These are phyloP conservation scores for Pleuronectes platessa DNA, from an alignment of 2,113 vertebrate genomes.

Conservation along the genomic window DNA sequence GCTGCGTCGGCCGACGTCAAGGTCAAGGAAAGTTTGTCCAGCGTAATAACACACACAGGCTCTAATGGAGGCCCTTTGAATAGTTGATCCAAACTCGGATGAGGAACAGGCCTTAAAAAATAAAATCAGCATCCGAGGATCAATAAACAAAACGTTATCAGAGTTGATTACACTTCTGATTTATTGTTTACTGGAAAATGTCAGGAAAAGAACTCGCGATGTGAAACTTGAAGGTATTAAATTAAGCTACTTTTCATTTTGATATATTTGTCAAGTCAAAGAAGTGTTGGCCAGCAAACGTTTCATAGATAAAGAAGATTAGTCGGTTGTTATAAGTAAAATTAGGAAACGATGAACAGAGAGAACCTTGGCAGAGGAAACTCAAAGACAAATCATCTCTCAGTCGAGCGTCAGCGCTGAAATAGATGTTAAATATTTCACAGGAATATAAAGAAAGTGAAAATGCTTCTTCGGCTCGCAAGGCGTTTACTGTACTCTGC, in stretches of 20 bases:
- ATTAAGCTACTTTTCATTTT: not conserved
- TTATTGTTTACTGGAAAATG: not conserved
- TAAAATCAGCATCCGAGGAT: no score
- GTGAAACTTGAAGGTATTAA: not conserved
- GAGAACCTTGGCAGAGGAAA: not conserved
- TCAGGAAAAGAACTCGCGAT: not conserved
- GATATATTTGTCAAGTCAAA: not conserved
- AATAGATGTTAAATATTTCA: no score
- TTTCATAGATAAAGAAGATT: not conserved
- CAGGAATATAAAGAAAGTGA: no score
- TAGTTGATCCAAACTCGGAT: not conserved
- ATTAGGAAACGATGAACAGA: not conserved
- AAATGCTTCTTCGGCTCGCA: no score
- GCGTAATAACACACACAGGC: slow-evolving; percentile 24
- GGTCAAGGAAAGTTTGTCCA: slow-evolving; percentile 35
- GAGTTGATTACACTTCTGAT: no score
- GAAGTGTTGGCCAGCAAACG: not conserved
- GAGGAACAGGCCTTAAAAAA: not conserved
- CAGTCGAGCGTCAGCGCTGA: no score
- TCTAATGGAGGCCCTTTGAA: no score
- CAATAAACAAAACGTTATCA: not conserved
- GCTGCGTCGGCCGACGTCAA: not conserved
- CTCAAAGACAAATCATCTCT: no score
- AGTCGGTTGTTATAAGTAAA: not conserved
- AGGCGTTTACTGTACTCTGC: no score